Base-by-base conservation (phyloP, 1,140 invertebrate genomes). In the Calephelis nemesis region DNA sequence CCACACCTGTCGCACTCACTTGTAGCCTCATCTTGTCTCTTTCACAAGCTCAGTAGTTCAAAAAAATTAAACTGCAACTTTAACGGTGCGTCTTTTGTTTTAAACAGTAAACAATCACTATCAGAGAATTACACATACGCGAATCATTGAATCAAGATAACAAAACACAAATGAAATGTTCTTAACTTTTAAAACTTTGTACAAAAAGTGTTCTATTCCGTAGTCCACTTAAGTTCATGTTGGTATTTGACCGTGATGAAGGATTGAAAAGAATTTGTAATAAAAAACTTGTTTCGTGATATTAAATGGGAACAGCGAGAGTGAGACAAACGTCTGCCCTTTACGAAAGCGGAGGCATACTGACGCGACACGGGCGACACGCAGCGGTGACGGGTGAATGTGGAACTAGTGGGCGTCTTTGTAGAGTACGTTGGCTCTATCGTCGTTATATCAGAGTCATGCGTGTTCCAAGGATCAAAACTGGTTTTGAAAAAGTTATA, bases 1-100 rank as follows among this genome's bases (percentile, higher is more conserved):
- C 83, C 83, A 84, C 88, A 91, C 88, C 87, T 91, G 87, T 91
- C 86, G 83, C 82, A 84, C 87, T 74, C 71, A 70, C 81, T 67
- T 78, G 78, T 54, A 77, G 74, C 82, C 73, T 87, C 88, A 91
- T 91, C 65, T 85, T 87, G 87, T 91, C 88, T 84, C 86, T 90
- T 82, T 91, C 85, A 67, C 77, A 88, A 86, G 79, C 81, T 74
- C 73, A 81, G 74, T 82, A 83, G 71, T 65, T 79, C 83, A 81
- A 86, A 78, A 88, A 87, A 73, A 79, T 74, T 42, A 42, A 66
- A 42, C 65, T 50, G 72, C 72, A 69, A 78, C 78, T 77, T 77
- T 72, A 84, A 87, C 82, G 81, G 81, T 80, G 79, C 73, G 82
- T 84, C 82, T 84, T 83, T 81, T 79, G 75, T 83, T 72, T 77